These are phyloP conservation scores for Rhynchopsitta pachyrhyncha DNA, from an alignment of 2,113 vertebrate genomes.

Conservation along the genomic window DNA sequence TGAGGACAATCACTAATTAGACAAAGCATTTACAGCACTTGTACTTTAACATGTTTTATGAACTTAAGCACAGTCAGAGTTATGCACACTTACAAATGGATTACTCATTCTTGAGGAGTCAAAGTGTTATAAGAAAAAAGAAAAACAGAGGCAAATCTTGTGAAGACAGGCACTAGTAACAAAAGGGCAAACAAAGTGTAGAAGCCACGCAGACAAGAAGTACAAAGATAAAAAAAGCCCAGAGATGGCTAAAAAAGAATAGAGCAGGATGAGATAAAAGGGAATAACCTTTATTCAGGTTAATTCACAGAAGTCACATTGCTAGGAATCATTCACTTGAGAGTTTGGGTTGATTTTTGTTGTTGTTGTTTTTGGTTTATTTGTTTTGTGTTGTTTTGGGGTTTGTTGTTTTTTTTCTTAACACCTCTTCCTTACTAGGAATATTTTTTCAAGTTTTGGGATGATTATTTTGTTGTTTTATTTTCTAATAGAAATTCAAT, in stretches of 20 bases:
- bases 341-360: background rate
- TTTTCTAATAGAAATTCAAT: background rate
- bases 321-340: background rate
- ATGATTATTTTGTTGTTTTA: background rate
- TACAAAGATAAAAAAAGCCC: background rate
- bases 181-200: background rate
- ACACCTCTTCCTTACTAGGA: background rate
- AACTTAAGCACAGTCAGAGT: background rate
- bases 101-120: background rate
- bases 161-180: background rate
- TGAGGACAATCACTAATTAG: background rate
- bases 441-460: background rate
- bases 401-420: too few species aligned
- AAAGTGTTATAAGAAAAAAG: background rate
- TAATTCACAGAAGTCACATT: background rate
- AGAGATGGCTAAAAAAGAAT: background rate
- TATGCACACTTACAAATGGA: background rate
- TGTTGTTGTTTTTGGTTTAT: fast-evolving
- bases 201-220: background rate
- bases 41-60: background rate
- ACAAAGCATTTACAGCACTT: background rate
- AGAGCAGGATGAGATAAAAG: background rate
- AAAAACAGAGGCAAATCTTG: background rate
- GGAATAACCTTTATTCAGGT: fast-evolving
- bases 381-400: fast-evolving